Conservation (phyloP, 2,113 vertebrate species). For the Stomatorhinus ivindoensis region DNA sequence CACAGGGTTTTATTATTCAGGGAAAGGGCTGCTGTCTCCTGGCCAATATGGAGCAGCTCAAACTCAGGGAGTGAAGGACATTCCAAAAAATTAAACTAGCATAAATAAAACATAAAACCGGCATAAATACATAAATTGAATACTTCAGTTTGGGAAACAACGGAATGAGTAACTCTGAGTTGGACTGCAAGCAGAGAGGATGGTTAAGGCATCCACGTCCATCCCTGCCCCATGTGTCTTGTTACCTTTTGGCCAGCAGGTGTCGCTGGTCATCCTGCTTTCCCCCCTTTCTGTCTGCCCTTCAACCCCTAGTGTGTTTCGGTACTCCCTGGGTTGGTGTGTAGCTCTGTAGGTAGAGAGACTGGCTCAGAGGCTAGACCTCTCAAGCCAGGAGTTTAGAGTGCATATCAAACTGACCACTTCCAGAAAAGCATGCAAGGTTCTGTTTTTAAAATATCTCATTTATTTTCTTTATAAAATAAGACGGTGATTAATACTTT, state of each 20-base stretch:
- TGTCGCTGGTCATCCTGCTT: background rate
- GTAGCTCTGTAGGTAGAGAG: background rate
- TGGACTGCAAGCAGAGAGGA: background rate
- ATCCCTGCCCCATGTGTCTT: background rate
- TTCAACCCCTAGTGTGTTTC: background rate
- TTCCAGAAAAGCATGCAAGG: background rate
- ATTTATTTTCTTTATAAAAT: constrained; percentile 39
- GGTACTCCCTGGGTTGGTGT: background rate
- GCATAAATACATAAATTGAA: background rate
- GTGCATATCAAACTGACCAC: background rate
- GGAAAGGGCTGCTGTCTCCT: background rate
- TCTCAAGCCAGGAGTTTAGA: background rate
- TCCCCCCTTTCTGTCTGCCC: background rate
- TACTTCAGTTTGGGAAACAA: background rate
- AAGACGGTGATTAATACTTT: constrained; percentile 19
- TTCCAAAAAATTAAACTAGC: background rate
- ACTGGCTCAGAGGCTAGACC: background rate
- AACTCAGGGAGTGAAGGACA: background rate
- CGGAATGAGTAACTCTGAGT: background rate
- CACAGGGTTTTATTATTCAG: background rate
- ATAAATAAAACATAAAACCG: background rate
- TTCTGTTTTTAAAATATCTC: background rate
- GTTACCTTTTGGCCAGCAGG: too few species aligned
- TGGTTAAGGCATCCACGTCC: background rate
- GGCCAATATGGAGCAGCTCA: background rate